Evolutionary conservation across 2,113 vertebrate genomes (phyloP).

Genomic region (Ptyas mucosa): DNA sequence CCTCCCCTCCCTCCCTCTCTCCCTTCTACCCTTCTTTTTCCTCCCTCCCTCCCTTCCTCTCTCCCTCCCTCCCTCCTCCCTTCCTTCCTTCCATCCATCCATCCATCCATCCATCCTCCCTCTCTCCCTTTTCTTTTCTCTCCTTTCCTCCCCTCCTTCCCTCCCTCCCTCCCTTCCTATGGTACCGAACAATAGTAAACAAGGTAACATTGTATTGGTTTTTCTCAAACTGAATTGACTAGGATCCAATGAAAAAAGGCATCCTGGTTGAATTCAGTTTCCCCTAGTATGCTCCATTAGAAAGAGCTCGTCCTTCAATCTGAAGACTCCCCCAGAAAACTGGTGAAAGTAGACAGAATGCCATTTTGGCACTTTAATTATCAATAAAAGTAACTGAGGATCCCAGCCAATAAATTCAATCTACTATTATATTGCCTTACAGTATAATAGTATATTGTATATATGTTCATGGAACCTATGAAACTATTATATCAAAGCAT

Average conservation of each 20-base stretch:
- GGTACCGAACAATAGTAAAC: slow-evolving; percentile 51
- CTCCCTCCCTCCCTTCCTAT: not conserved
- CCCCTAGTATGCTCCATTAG: not conserved
- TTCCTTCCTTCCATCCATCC: not conserved
- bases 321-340: not conserved
- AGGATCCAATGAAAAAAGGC: not conserved
- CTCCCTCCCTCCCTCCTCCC: too few species aligned
- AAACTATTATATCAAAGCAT: not conserved
- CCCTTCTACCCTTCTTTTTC: too few species aligned
- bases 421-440: not conserved
- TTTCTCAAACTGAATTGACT: not conserved
- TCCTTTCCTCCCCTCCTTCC: too few species aligned
- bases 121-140: not conserved
- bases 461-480: not conserved
- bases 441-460: not conserved
- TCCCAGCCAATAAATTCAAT: not conserved
- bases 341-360: not conserved
- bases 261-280: not conserved
- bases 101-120: too few species aligned
- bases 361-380: not conserved
- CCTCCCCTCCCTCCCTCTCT: too few species aligned
- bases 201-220: slow-evolving; percentile 48
- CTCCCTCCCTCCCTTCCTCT: too few species aligned
- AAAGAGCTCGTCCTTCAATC: not conserved
- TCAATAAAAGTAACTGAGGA: not conserved